phyloP scores from a whole-genome alignment of 1,140 invertebrate species.

The Conus betulinus region DNA sequence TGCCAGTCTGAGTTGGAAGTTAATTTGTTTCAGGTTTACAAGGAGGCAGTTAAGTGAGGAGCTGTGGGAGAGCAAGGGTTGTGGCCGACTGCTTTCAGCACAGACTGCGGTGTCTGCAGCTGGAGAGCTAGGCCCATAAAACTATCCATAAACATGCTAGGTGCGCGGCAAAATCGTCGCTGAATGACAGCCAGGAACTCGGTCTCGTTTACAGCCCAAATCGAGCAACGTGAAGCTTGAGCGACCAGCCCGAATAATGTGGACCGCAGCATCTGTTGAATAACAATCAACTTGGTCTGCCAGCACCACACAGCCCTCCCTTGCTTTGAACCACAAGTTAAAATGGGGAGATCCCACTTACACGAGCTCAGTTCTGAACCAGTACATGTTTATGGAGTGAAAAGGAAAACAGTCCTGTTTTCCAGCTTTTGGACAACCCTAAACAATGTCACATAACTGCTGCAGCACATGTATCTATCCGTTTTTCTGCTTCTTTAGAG shows the following conservation, averaged over 20 bases:
- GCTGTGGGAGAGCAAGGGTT: neutral
- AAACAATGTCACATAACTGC: no score
- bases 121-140: neutral
- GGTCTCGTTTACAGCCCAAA: neutral
- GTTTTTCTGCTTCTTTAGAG: no score
- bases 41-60: neutral
- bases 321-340: no score
- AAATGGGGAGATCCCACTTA: no score
- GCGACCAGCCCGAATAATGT: neutral
- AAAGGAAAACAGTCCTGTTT: no score
- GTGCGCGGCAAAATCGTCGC: neutral
- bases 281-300: neutral
- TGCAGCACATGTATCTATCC: no score
- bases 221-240: neutral
- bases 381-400: no score
- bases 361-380: no score
- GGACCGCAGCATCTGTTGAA: neutral
- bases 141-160: neutral
- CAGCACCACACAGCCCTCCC: neutral
- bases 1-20: neutral
- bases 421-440: no score
- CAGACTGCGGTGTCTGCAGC: neutral
- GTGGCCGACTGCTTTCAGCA: neutral
- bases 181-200: neutral
- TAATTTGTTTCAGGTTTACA: slow-evolving; percentile 8